phyloP scores from a whole-genome alignment of 2,113 vertebrate genomes.

The Phoxinus phoxinus region DNA sequence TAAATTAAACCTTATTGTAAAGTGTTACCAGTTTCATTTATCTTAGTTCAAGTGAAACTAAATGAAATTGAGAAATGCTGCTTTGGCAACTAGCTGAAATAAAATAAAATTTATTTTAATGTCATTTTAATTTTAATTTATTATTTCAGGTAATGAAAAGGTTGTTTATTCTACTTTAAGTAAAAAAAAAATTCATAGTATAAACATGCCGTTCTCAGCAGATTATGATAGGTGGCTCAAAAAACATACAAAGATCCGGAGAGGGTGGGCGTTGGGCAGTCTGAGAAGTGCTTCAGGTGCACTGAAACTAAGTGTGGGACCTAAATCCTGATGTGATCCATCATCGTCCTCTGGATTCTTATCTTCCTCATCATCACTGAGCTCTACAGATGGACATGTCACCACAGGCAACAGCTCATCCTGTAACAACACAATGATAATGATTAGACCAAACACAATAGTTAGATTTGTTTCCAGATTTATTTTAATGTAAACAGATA shows the following conservation, averaged over 20 bases:
- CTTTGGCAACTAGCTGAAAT: too few relatives aligned
- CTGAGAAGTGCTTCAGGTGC: conserved; percentile 76
- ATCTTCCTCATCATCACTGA: conserved; percentile 28
- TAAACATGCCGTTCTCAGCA: neutral
- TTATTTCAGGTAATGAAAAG: too few relatives aligned
- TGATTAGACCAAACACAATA: neutral
- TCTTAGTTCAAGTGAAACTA: too few relatives aligned
- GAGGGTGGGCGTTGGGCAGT: conserved; percentile 74
- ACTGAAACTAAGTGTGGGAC: conserved; percentile 71
- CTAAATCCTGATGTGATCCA: conserved; percentile 12
- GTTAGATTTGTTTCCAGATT: neutral
- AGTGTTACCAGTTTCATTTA: too few relatives aligned
- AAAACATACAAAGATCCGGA: conserved; percentile 85
- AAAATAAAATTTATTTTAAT: too few relatives aligned
- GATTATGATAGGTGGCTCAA: neutral
- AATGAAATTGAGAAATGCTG: too few relatives aligned
- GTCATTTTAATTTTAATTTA: too few relatives aligned
- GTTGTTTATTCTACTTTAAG: too few relatives aligned
- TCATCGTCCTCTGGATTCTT: neutral
- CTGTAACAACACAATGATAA: conserved; percentile 64
- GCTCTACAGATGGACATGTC: conserved; percentile 41
- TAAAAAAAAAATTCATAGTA: too few relatives aligned
- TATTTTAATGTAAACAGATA: conserved; percentile 25
- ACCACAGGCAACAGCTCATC: conserved; percentile 71
- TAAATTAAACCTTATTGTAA: too few relatives aligned